These are phyloP conservation scores for Turnix velox DNA, from an alignment of 2,113 vertebrate species.

Conservation along the genomic window DNA sequence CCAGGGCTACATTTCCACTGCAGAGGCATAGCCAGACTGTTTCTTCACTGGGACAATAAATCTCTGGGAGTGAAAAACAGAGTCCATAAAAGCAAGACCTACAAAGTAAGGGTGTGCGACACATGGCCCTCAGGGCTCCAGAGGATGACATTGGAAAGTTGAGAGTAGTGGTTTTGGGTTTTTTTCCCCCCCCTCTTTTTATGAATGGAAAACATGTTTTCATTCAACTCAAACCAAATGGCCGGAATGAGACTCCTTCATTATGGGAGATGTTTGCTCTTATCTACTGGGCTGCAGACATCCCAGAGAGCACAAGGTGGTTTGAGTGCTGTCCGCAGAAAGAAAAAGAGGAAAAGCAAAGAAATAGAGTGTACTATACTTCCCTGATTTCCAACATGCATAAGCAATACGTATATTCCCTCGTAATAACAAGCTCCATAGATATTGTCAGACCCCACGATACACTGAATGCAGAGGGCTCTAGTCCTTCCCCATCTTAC, in stretches of 20 bases:
- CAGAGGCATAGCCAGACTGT: not conserved
- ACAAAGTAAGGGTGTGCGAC: constrained; percentile 28
- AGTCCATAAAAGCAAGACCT: constrained; percentile 22
- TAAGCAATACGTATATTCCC: not conserved
- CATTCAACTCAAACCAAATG: not conserved
- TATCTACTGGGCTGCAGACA: not conserved
- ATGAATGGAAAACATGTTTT: constrained; percentile 27
- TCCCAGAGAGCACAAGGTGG: not conserved
- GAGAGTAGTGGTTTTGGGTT: not conserved
- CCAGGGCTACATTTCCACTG: constrained; percentile 46
- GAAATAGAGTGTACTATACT: not conserved
- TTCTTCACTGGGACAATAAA: constrained; percentile 47
- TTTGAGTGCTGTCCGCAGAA: not conserved
- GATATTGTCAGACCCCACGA: not conserved
- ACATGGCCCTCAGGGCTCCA: not conserved
- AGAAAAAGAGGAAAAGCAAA: not conserved
- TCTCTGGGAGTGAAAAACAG: constrained; percentile 37
- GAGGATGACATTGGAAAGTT: not conserved
- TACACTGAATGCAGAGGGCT: not conserved
- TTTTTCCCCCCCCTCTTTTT: not conserved
- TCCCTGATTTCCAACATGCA: not conserved
- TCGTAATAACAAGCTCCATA: not conserved
- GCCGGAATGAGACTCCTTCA: not conserved
- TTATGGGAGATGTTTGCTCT: not conserved
- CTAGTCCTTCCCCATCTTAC: not conserved